Percentiles rank a stretch among this genome's conserved stretches.
Conservation (phyloP, 2,888 invertebrate genomes). For the Agrochola lychnidis region DNA sequence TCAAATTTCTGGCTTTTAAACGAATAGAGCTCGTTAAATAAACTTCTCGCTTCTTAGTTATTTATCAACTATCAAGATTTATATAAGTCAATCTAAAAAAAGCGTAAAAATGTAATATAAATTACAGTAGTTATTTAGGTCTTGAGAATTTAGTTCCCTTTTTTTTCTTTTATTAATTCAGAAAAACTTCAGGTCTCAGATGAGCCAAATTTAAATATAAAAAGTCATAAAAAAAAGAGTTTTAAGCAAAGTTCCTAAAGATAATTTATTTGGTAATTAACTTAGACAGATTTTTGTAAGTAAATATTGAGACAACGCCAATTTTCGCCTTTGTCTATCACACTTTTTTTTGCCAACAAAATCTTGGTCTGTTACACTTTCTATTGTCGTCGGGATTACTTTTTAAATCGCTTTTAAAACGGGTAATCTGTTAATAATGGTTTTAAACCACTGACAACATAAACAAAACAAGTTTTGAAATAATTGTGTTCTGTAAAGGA, state of each 20-base stretch:
- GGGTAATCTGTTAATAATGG: too few species aligned
- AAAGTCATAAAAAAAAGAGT: neutral
- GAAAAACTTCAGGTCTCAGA: neutral
- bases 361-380: too few species aligned
- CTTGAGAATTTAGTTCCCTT: neutral
- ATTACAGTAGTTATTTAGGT: neutral
- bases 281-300: neutral
- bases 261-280: constrained; percentile 24
- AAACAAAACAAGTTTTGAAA: too few species aligned
- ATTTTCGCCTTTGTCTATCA: neutral
- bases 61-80: constrained; percentile 16
- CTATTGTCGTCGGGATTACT: too few species aligned
- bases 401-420: too few species aligned
- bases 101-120: too few species aligned
- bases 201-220: neutral
- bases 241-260: neutral
- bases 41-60: neutral
- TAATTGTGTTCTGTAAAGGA: too few species aligned
- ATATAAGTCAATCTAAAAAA: too few species aligned
- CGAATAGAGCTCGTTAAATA: too few species aligned
- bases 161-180: neutral
- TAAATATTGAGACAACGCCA: neutral
- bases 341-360: too few species aligned
- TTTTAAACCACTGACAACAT: too few species aligned
- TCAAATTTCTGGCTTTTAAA: constrained; percentile 7